Evolutionary conservation across 2,113 vertebrate species (phyloP).

Genomic region (Todiramphus chloris): DNA sequence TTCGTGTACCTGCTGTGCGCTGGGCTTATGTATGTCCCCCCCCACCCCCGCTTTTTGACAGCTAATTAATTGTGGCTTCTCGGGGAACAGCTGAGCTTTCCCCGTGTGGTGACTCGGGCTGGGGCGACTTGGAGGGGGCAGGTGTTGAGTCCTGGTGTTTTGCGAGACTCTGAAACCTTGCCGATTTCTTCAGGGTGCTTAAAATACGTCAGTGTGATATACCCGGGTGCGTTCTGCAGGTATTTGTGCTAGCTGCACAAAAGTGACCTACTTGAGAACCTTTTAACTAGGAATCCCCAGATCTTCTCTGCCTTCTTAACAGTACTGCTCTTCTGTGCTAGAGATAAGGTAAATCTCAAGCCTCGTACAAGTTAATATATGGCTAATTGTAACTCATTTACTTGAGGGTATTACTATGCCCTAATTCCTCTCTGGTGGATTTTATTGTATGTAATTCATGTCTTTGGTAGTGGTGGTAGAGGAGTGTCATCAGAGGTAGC

Average conservation of each 20-base stretch:
- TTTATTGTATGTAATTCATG: background rate
- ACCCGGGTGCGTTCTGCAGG: fast-evolving
- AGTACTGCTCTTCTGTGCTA: background rate
- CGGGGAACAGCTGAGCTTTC: background rate
- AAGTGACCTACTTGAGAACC: background rate
- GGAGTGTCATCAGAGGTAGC: background rate
- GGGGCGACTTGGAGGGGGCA: no score
- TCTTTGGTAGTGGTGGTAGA: background rate
- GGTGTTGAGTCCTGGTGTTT: background rate
- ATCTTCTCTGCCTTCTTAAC: background rate
- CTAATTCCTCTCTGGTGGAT: background rate
- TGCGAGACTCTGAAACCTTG: background rate
- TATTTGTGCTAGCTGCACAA: background rate
- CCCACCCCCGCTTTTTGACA: background rate
- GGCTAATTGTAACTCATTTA: background rate
- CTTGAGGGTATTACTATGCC: background rate
- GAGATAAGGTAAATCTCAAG: background rate
- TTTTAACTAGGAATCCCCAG: background rate
- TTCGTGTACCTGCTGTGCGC: background rate
- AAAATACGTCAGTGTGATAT: fast-evolving
- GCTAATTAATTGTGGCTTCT: background rate
- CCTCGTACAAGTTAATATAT: background rate
- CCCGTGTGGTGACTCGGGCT: background rate
- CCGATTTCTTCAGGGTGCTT: fast-evolving
- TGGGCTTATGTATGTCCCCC: fast-evolving